These are phyloP conservation scores for Spondyliosoma cantharus DNA, from an alignment of 2,797 vertebrate species.

Conservation along the genomic window DNA sequence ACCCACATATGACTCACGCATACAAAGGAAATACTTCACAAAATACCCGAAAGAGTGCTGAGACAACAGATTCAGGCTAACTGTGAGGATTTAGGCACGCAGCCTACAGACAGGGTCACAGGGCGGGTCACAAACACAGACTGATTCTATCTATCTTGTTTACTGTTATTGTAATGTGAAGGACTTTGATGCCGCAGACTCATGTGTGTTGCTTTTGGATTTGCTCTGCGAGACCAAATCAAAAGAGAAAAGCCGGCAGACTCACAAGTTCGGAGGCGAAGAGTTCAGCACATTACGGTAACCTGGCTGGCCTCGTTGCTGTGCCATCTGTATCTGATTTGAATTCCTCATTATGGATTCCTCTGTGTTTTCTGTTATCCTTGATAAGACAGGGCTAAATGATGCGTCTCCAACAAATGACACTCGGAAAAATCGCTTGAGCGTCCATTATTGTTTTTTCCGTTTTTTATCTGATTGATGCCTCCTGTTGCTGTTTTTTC, in stretches of 20 bases:
- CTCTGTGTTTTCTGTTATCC: constrained; percentile 74
- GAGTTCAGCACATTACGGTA: constrained; percentile 60
- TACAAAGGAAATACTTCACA: constrained; percentile 22
- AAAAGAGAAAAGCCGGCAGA: constrained; percentile 40
- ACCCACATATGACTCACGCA: not conserved
- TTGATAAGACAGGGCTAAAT: constrained; percentile 76
- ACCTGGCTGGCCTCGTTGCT: constrained; percentile 58
- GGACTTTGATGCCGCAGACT: constrained; percentile 25
- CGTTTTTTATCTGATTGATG: constrained; percentile 73
- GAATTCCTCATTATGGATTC: constrained; percentile 64
- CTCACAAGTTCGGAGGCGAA: constrained; percentile 55
- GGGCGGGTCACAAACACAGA: constrained; percentile 29
- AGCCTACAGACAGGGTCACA: constrained; percentile 25
- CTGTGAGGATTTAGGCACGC: constrained; percentile 26
- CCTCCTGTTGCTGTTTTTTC: constrained; percentile 68
- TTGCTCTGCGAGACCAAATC: constrained; percentile 35
- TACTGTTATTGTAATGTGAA: constrained; percentile 36
- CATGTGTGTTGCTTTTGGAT: constrained; percentile 20
- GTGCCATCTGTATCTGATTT: constrained; percentile 73
- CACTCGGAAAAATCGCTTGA: constrained; percentile 69
- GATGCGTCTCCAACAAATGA: constrained; percentile 73
- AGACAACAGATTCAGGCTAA: constrained; percentile 37
- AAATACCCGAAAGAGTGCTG: constrained; percentile 25
- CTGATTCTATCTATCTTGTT: constrained; percentile 41
- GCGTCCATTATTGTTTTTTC: constrained; percentile 75